Evolutionary conservation across 2,113 vertebrate species (phyloP).

Genomic region (Neopipo cinnamomea): DNA sequence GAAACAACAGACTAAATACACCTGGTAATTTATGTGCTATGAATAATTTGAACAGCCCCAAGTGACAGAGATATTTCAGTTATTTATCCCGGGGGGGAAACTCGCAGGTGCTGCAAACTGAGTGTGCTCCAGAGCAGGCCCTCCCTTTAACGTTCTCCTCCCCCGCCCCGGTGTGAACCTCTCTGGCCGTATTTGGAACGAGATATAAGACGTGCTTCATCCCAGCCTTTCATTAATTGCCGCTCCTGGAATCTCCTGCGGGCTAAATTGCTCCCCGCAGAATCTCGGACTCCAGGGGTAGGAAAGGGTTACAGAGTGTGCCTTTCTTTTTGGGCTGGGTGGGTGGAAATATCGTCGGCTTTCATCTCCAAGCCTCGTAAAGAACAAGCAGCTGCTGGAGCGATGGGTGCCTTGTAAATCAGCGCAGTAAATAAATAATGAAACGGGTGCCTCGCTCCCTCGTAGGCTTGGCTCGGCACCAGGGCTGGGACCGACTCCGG

Average conservation of each 20-base stretch:
- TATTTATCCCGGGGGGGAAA: slow-evolving; percentile 56
- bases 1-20: slow-evolving; percentile 33
- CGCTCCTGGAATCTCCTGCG: slow-evolving; percentile 45
- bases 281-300: not conserved
- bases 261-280: not conserved
- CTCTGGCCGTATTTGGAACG: not conserved
- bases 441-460: fast-evolving
- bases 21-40: slow-evolving; percentile 58
- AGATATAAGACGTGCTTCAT: slow-evolving; percentile 14
- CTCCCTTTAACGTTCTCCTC: slow-evolving; percentile 9
- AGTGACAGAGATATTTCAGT: slow-evolving; percentile 41
- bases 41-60: slow-evolving; percentile 44
- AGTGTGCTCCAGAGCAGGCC: not conserved
- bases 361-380: slow-evolving; percentile 33
- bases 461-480: fast-evolving
- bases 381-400: slow-evolving; percentile 26
- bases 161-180: not conserved
- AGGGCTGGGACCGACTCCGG: not conserved
- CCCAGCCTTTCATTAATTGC: slow-evolving; percentile 6
- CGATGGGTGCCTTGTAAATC: not conserved
- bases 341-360: not conserved
- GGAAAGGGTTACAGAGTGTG: slow-evolving; percentile 45
- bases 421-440: not conserved
- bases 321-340: not conserved
- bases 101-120: slow-evolving; percentile 52